Evolutionary conservation across 1,140 invertebrate species (phyloP), one percentile per base, ranked within the genome.

Genomic region (Aleiodes sp.): DNA sequence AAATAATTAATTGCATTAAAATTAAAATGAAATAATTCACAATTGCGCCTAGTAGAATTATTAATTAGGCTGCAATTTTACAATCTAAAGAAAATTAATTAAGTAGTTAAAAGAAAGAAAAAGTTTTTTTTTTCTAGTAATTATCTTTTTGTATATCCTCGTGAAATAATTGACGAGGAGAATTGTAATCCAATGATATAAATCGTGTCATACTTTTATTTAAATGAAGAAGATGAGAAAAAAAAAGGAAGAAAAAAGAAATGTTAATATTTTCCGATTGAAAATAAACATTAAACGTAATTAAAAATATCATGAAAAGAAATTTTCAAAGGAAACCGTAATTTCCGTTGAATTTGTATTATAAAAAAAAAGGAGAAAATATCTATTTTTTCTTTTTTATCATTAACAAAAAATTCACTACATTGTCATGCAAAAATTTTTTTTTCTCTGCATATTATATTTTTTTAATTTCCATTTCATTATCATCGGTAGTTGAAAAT

Each of bases 401-500:
- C 59, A 63, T 72, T 65, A 39, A 21, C 33, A 16, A 56, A 24
- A 6, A 28, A 70, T 33, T 35, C 12, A 60, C 24, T 41, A 41
- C 35, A 60, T 24, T 67, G 33, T 41, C 59, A 60, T 68, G 46
- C 61, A 43, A 26, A 21, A 39, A 46, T 29, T 14, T 41, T 14
- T 16, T 12, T 24, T 12, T 52, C 26, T 52, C 26, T 24, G 46
- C 46, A 52, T 52, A 62, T 24, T 70, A 63, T 70, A 57, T 35
- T 64, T 56, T 35, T 70, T 57, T 41, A 57, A 39, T 33, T 59
- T 65, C 59, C 35, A 12, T 60, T 16, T 52, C 46, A 21, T 52
- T 52, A 9, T 43, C 39, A 43, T 43, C 21, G 46, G 46, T 39
- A 56, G 35, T 41, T 41, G 14, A 29, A 70, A 62, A 70, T 72